Evolutionary conservation across 2,888 invertebrate species (phyloP), one percentile per base, ranked within the genome.

Genomic region (Diarsia brunnea): DNA sequence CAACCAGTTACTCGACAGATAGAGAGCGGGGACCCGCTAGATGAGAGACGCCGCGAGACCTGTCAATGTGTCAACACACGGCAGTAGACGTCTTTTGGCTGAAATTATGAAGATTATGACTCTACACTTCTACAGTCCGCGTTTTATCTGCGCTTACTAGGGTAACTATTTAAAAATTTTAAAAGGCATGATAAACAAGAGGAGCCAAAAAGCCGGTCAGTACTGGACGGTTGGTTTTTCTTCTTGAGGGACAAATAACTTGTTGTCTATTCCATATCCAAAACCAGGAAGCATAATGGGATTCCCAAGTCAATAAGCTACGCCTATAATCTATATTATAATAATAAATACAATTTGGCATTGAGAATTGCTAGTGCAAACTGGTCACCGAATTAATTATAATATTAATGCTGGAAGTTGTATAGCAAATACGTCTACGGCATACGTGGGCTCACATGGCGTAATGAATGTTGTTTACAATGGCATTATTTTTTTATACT

Each of bases 351-450:
- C 79, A 31, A 67, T 74, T 55, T 75, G 79, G 65, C 81, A 79
- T 79, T 82, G 81, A 82, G 65, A 79, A 49, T 75, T 24, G 68
- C 75, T 14, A 75, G 55, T 79, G 71, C 65, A 14, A 75, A 75
- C 55, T 65, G 27, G 68, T 71, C n/a, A 69, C 61, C 38, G 83
- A 83, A 72, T 82, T 58, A 75, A 82, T 82, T 82, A 79, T 69
- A 82, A 82, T 83, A 83, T 43, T 75, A 65, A 83, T 72, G 55
- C 10, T 55, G 38, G 43, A 47, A 64, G 45, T 73, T 21, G 3
- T 24, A 53, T 8, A 31, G 53, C 64, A 78, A 58, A 61, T n/a
- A 53, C 31, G n/a, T 53, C 79, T n/a, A 78, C 24, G 38, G 11
- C 61, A 61, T 43, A 43, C 64, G 78, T 73, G 31, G 60, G 49